Conservation (phyloP, 2,888 invertebrate genomes). For the Apomyelois bistriatella region DNA sequence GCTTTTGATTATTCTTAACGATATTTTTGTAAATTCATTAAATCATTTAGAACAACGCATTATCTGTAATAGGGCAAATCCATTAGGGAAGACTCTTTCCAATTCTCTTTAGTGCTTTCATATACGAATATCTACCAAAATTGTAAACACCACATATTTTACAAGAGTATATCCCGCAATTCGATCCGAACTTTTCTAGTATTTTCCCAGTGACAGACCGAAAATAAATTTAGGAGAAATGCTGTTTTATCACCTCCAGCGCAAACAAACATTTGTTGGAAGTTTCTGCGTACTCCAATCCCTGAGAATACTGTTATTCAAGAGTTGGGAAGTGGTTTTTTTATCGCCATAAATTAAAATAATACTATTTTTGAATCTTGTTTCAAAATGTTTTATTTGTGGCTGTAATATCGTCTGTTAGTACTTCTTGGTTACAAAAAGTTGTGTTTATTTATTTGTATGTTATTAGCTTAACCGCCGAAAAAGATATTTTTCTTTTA, state of each 20-base stretch:
- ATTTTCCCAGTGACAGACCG: constrained; percentile 5
- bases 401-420: too few species aligned
- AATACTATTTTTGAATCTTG: not conserved
- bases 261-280: constrained; percentile 8
- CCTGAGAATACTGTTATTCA: not conserved
- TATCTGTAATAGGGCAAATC: too few species aligned
- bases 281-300: not conserved
- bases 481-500: too few species aligned
- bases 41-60: too few species aligned
- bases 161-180: not conserved
- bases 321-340: not conserved
- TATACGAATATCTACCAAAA: not conserved
- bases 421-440: too few species aligned
- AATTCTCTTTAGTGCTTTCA: too few species aligned
- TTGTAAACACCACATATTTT: not conserved
- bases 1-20: not conserved
- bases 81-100: too few species aligned
- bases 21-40: too few species aligned
- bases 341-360: not conserved
- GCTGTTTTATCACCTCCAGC: constrained; percentile 5
- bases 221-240: constrained; percentile 2
- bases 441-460: too few species aligned
- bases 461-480: too few species aligned
- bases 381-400: not conserved
- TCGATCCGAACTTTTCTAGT: not conserved